Conservation (phyloP, 1,140 invertebrate species). For the Samia ricini region DNA sequence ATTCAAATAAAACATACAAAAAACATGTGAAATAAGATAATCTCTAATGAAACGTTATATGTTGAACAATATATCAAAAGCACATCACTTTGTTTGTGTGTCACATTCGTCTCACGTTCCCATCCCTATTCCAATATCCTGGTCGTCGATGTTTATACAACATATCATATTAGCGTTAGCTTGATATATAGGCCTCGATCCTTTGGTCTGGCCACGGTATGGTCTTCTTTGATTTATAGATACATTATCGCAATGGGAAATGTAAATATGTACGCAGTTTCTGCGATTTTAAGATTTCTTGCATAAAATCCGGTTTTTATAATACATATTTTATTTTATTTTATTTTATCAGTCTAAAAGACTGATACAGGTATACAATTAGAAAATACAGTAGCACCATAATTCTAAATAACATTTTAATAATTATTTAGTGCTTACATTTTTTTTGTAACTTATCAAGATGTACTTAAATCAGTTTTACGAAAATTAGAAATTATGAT, state of each 20-base stretch:
- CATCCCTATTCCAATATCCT: conserved; percentile 57
- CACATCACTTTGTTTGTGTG: conserved; percentile 51
- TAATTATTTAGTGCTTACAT: too few relatives aligned
- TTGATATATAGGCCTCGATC: conserved; percentile 70
- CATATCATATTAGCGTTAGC: conserved; percentile 73
- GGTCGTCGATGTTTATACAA: conserved; percentile 69
- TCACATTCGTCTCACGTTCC: conserved; percentile 65
- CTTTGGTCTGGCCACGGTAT: conserved; percentile 30
- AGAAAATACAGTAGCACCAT: too few relatives aligned
- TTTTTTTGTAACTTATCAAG: too few relatives aligned
- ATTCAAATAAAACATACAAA: background rate
- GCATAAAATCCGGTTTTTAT: background rate
- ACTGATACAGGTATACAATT: too few relatives aligned
- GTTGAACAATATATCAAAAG: conserved; percentile 14
- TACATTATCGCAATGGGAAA: conserved; percentile 35
- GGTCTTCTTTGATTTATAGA: conserved; percentile 55
- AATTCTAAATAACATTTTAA: too few relatives aligned
- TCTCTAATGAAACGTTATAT: background rate
- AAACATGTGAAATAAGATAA: background rate
- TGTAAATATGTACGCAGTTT: background rate
- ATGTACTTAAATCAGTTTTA: too few relatives aligned
- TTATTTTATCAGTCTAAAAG: background rate
- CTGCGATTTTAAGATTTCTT: background rate
- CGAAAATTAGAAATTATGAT: too few relatives aligned
- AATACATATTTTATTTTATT: background rate